A percentile compares a stretch with the other conserved stretches of the same genome.
These are phyloP conservation scores for Azorinus chamasolen DNA, from an alignment of 2,888 invertebrate species.

Conservation along the genomic window DNA sequence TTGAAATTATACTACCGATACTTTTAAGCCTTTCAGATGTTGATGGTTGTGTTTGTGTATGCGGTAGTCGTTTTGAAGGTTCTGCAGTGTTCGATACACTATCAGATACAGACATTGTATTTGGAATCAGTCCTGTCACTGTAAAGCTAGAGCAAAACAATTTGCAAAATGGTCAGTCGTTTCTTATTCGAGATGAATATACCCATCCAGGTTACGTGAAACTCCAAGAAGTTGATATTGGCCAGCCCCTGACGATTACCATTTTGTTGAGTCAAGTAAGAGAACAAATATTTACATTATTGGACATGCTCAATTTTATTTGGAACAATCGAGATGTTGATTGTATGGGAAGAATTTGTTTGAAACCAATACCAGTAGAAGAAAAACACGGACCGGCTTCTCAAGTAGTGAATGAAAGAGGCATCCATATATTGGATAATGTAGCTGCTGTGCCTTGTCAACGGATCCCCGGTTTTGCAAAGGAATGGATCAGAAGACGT, in stretches of 20 bases:
- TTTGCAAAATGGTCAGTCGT: not conserved
- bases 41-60: not conserved
- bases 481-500: not conserved
- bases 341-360: too few species aligned
- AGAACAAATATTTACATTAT: too few species aligned
- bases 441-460: not conserved
- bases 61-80: constrained; percentile 7
- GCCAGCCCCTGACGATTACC: not conserved
- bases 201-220: constrained; percentile 22
- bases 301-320: too few species aligned
- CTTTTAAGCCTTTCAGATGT: too few species aligned
- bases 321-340: too few species aligned
- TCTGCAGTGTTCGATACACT: not conserved
- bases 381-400: constrained; percentile 1
- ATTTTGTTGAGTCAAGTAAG: too few species aligned
- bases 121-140: not conserved
- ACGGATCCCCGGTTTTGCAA: not conserved
- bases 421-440: not conserved
- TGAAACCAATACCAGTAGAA: too few species aligned
- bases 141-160: not conserved
- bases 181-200: constrained; percentile 1
- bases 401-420: too few species aligned
- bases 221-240: not conserved
- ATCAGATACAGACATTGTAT: constrained; percentile 2
- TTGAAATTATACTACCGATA: not conserved